A percentile compares a stretch with the other conserved stretches of the same genome.
Conservation (phyloP, 2,797 vertebrate genomes). For the Microcaecilia unicolor region DNA sequence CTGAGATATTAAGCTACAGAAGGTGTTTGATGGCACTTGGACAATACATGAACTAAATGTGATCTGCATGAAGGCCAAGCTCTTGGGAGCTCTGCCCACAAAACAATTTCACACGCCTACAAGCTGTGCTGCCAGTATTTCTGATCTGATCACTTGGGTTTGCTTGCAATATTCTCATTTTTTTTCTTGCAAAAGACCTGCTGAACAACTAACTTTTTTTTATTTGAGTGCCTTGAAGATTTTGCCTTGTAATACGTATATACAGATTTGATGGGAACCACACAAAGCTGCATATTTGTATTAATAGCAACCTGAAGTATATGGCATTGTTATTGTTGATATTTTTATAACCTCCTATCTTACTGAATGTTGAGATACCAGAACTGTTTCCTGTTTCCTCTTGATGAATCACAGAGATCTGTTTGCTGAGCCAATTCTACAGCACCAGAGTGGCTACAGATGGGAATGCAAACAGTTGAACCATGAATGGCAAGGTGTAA, state of each 20-base stretch:
- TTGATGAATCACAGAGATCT: no score
- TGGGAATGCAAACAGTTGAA: no score
- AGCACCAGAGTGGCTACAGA: no score
- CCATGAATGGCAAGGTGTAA: no score
- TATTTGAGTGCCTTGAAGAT: constrained; percentile 28
- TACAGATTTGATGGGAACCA: constrained; percentile 23
- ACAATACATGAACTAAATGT: constrained; percentile 13
- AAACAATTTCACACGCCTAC: constrained; percentile 5
- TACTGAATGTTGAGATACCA: no score
- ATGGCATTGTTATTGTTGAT: no score
- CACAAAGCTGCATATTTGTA: constrained; percentile 8
- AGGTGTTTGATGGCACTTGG: constrained; percentile 1
- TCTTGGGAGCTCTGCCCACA: no score
- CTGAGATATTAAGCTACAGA: not conserved
- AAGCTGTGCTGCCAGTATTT: not conserved
- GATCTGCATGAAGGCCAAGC: constrained; percentile 23
- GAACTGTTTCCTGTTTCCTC: no score
- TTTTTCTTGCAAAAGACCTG: constrained; percentile 28
- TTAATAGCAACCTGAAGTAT: constrained; percentile 7
- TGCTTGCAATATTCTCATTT: constrained; percentile 34
- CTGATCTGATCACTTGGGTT: constrained; percentile 25
- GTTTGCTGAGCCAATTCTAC: no score
- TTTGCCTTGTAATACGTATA: constrained; percentile 38
- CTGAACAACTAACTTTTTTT: constrained; percentile 13
- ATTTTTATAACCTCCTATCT: no score